Conservation (phyloP, 2,888 invertebrate genomes). For the Caenorhabditis panamensis region DNA sequence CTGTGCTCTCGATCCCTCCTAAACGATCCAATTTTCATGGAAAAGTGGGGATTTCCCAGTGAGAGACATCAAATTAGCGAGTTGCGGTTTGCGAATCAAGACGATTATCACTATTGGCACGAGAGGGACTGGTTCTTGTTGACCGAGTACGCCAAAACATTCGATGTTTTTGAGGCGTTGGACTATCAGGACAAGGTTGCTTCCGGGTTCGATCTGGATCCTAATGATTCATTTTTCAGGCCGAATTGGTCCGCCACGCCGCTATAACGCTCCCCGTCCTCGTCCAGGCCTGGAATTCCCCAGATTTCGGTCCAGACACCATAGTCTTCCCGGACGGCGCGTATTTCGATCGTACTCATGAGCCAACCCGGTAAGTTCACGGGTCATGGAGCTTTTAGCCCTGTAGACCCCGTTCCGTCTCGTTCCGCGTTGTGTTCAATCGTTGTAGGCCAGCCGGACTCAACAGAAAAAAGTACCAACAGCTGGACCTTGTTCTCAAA, state of each 20-base stretch:
- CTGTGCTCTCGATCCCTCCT: conserved; percentile 61
- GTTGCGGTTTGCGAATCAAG: conserved; percentile 69
- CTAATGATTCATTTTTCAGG: conserved; percentile 57
- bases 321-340: conserved; percentile 80
- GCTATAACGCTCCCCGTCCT: conserved; percentile 79
- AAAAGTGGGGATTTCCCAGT: conserved; percentile 23
- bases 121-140: conserved; percentile 77
- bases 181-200: conserved; percentile 76
- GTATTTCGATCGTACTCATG: conserved; percentile 77
- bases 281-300: conserved; percentile 78
- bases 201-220: neutral
- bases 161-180: conserved; percentile 74
- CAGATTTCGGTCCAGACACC: conserved; percentile 77
- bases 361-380: conserved; percentile 71
- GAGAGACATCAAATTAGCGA: conserved; percentile 53
- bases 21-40: conserved; percentile 58
- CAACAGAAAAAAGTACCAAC: conserved; percentile 74
- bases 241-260: conserved; percentile 77
- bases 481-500: conserved; percentile 79
- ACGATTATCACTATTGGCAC: conserved; percentile 79
- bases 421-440: conserved; percentile 63
- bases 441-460: conserved; percentile 71
- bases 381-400: conserved; percentile 12
- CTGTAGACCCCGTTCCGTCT: neutral
- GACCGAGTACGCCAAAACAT: conserved; percentile 81